These are phyloP conservation scores for Acrossocheilus wenchowensis DNA, from an alignment of 2,797 vertebrate species.

Conservation along the genomic window DNA sequence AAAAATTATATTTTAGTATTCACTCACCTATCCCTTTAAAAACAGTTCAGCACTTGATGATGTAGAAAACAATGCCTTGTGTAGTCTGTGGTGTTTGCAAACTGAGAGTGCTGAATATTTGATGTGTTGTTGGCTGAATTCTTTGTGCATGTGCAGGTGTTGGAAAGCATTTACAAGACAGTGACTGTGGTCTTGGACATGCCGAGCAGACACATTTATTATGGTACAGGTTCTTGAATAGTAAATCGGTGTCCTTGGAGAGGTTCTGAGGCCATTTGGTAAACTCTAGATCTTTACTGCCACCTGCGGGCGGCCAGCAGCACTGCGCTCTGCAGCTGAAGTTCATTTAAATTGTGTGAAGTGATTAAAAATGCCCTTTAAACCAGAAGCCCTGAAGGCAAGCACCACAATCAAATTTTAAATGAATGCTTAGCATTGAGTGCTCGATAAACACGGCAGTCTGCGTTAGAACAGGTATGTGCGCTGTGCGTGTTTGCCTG, in stretches of 20 bases:
- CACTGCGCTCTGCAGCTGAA: slow-evolving; percentile 60
- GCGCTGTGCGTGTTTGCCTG: slow-evolving; percentile 12
- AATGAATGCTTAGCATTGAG: slow-evolving; percentile 59
- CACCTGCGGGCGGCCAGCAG: slow-evolving; percentile 68
- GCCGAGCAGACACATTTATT: slow-evolving; percentile 22
- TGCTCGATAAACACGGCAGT: slow-evolving; percentile 12
- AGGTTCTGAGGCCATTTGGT: not conserved
- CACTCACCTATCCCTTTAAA: not conserved
- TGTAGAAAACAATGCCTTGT: slow-evolving; percentile 17
- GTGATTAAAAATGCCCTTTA: slow-evolving; percentile 79
- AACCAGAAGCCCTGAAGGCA: slow-evolving; percentile 67
- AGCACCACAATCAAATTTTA: slow-evolving; percentile 53
- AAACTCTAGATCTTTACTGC: slow-evolving; percentile 71
- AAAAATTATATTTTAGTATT: not conserved
- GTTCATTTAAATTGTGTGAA: slow-evolving; percentile 68
- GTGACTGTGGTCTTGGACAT: not conserved
- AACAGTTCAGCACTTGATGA: not conserved
- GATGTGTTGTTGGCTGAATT: slow-evolving; percentile 2
- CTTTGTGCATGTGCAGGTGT: slow-evolving; percentile 14
- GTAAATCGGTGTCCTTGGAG: slow-evolving; percentile 36
- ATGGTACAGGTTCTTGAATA: slow-evolving; percentile 38
- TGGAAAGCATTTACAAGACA: slow-evolving; percentile 24
- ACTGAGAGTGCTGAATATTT: slow-evolving; percentile 13
- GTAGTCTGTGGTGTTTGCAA: not conserved
- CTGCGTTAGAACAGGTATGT: slow-evolving; percentile 10